Percentiles rank a stretch among this genome's conserved stretches.
Conservation (phyloP, 2,888 invertebrate species). For the Bhutanitis thaidina region DNA sequence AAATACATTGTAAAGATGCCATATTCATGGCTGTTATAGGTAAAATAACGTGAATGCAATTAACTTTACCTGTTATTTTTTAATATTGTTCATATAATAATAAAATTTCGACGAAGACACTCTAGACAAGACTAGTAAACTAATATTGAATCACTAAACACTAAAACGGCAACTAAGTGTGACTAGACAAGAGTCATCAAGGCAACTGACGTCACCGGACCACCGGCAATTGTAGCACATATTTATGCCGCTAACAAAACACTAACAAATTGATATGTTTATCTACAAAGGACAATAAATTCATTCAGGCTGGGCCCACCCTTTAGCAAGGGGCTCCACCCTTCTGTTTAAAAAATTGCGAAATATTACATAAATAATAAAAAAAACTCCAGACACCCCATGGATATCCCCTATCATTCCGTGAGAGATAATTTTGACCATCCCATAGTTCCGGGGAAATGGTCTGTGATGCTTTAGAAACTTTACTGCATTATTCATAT, state of each 20-base stretch:
- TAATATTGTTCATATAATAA: not conserved
- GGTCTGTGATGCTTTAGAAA: conserved; percentile 61
- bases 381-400: conserved; percentile 51
- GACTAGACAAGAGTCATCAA: conserved; percentile 54
- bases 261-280: conserved; percentile 22
- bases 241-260: conserved; percentile 20
- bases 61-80: too few relatives aligned
- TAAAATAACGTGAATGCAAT: too few relatives aligned
- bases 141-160: not conserved
- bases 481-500: conserved; percentile 65
- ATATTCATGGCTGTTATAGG: too few relatives aligned
- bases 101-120: not conserved
- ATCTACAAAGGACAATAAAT: conserved; percentile 39
- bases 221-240: conserved; percentile 62
- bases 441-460: conserved; percentile 71
- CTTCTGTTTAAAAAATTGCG: conserved; percentile 75
- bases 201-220: conserved; percentile 51
- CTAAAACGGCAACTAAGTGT: conserved; percentile 30
- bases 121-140: not conserved
- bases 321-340: conserved; percentile 74
- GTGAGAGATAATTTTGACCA: conserved; percentile 62
- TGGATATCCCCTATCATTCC: conserved; percentile 35
- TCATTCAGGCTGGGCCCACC: conserved; percentile 71
- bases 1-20: too few relatives aligned
- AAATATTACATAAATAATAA: conserved; percentile 78